Conservation (phyloP, 2,797 vertebrate species). For the Cyprinodon diabolis region DNA sequence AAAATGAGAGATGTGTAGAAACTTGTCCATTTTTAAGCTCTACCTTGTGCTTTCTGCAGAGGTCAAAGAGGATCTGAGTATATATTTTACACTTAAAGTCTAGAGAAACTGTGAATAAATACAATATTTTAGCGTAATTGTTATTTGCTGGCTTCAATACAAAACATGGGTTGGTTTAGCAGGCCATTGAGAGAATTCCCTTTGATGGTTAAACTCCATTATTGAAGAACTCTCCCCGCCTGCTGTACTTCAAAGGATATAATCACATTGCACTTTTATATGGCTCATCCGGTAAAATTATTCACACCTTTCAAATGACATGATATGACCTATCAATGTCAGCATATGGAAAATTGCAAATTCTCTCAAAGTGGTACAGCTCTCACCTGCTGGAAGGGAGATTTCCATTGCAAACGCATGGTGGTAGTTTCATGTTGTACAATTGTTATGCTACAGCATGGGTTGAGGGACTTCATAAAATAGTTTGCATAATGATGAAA, state of each 20-base stretch:
- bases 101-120: neutral
- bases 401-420: too few species aligned
- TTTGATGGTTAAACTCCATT: neutral
- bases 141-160: neutral
- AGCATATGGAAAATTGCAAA: too few species aligned
- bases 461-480: neutral
- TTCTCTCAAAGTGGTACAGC: too few species aligned
- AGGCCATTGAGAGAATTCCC: neutral
- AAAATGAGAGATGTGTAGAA: constrained; percentile 20
- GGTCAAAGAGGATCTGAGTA: constrained; percentile 24
- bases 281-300: too few species aligned
- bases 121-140: neutral
- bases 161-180: neutral
- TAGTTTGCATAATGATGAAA: neutral
- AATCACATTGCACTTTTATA: too few species aligned
- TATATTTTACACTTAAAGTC: constrained; percentile 20
- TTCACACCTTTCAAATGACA: too few species aligned
- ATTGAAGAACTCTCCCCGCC: neutral
- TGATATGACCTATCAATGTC: too few species aligned
- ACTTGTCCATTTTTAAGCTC: constrained; percentile 10
- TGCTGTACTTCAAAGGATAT: neutral
- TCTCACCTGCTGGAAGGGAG: too few species aligned
- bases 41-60: constrained; percentile 16
- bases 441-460: neutral
- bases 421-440: neutral